Conservation (phyloP, 1,140 invertebrate genomes). For the Harlomillsia oculata region DNA sequence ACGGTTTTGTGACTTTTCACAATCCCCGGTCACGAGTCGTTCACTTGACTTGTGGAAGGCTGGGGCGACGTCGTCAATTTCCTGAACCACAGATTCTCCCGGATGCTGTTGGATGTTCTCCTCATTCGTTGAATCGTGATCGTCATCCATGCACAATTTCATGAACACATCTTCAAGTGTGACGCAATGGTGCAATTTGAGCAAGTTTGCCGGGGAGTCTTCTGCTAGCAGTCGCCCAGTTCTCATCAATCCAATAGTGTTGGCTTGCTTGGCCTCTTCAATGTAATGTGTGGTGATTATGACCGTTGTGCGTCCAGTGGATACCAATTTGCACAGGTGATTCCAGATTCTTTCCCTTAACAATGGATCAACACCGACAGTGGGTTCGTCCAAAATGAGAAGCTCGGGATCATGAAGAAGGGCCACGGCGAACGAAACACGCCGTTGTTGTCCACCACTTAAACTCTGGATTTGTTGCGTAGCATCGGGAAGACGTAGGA, state of each 20-base stretch:
- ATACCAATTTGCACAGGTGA: conserved; percentile 72
- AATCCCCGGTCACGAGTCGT: conserved; percentile 5
- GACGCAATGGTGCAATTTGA: conserved; percentile 69
- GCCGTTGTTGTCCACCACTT: conserved; percentile 85
- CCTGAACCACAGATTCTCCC: conserved; percentile 52
- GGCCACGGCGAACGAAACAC: conserved; percentile 85
- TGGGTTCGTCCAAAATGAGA: conserved; percentile 84
- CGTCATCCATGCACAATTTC: conserved; percentile 65
- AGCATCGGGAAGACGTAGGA: conserved; percentile 75
- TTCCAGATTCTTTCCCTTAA: conserved; percentile 85
- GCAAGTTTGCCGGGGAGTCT: conserved; percentile 72
- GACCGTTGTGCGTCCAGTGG: conserved; percentile 71
- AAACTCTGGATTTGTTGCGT: conserved; percentile 71
- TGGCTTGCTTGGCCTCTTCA: conserved; percentile 79
- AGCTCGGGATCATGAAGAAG: conserved; percentile 86
- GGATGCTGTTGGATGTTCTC: conserved; percentile 25
- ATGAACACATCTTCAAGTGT: conserved; percentile 89
- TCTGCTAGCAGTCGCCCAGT: conserved; percentile 82
- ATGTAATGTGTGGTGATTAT: conserved; percentile 93
- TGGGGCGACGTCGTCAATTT: conserved; percentile 70
- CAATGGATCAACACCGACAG: conserved; percentile 83
- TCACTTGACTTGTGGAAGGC: conserved; percentile 81
- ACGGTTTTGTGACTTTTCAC: conserved; percentile 1
- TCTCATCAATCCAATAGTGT: conserved; percentile 86
- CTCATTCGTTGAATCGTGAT: conserved; percentile 22